phyloP scores from a whole-genome alignment of 2,888 invertebrate genomes.

The Amiota minor region DNA sequence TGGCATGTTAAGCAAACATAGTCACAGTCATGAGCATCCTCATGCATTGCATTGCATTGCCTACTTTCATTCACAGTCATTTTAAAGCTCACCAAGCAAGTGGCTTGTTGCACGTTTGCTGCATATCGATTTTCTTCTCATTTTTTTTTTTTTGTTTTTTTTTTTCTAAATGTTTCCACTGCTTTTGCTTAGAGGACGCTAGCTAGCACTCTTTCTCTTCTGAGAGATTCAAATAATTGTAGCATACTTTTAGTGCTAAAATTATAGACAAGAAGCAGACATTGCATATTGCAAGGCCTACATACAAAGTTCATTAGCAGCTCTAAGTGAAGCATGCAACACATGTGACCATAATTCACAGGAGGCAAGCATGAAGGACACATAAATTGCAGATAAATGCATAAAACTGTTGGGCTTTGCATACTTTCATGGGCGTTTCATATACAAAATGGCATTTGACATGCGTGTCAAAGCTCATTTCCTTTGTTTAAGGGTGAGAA shows the following conservation, averaged over 20 bases:
- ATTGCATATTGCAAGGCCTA: neutral
- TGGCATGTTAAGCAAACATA: too few species aligned
- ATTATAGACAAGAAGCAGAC: slow-evolving; percentile 24
- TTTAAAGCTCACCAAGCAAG: too few species aligned
- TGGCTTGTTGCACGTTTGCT: neutral
- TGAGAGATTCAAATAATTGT: neutral
- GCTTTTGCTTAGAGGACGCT: neutral
- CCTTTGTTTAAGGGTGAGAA: too few species aligned
- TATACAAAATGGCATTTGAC: too few species aligned
- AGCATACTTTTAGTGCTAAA: slow-evolving; percentile 11
- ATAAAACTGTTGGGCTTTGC: slow-evolving; percentile 8
- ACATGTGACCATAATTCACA: slow-evolving; percentile 2
- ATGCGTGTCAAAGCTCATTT: too few species aligned
- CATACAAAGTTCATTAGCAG: slow-evolving; percentile 19
- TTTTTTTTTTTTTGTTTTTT: too few species aligned
- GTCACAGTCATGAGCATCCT: too few species aligned
- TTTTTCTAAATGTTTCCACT: too few species aligned
- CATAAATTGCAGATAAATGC: slow-evolving; percentile 8
- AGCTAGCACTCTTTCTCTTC: neutral
- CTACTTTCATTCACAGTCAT: too few species aligned
- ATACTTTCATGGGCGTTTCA: neutral
- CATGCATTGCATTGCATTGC: too few species aligned
- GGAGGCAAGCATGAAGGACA: slow-evolving; percentile 1
- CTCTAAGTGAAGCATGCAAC: slow-evolving; percentile 3
- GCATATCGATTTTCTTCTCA: slow-evolving; percentile 11